Evolutionary conservation across 1,140 invertebrate genomes (phyloP).

Genomic region (Sipha flava): DNA sequence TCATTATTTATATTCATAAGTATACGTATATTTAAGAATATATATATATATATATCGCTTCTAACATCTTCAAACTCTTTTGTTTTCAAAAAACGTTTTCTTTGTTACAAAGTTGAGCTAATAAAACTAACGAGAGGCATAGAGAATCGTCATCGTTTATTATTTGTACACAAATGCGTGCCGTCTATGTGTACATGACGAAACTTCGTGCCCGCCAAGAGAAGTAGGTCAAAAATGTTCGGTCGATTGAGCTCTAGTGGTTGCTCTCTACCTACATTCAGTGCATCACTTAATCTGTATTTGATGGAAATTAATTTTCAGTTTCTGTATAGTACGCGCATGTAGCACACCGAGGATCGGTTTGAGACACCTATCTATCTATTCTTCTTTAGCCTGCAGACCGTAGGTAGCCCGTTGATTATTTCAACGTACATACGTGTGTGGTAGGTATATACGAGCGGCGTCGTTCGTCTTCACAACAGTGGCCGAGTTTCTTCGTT

Average conservation of each 20-base stretch:
- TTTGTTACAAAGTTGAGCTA: neutral
- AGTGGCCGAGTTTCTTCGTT: neutral
- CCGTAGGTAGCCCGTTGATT: neutral
- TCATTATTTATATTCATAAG: too few relatives aligned
- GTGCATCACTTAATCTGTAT: neutral
- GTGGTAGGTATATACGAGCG: too few relatives aligned
- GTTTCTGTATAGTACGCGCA: neutral
- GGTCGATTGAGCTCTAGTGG: constrained; percentile 19
- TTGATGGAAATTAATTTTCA: constrained; percentile 13
- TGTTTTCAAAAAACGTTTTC: neutral
- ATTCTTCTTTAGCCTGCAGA: neutral
- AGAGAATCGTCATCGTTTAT: neutral
- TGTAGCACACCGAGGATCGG: too few relatives aligned
- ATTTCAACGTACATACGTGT: too few relatives aligned
- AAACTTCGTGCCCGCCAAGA: constrained; percentile 16
- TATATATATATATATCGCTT: too few relatives aligned
- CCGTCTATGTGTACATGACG: neutral
- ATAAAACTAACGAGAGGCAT: neutral
- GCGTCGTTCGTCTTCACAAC: neutral
- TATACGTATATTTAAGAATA: too few relatives aligned
- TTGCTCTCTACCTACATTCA: neutral
- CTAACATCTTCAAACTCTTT: neutral
- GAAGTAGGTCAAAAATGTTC: constrained; percentile 31
- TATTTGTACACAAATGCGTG: constrained; percentile 17
- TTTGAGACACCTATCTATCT: too few relatives aligned